phyloP scores from a whole-genome alignment of 2,113 vertebrate species.

The Mohoua ochrocephala region DNA sequence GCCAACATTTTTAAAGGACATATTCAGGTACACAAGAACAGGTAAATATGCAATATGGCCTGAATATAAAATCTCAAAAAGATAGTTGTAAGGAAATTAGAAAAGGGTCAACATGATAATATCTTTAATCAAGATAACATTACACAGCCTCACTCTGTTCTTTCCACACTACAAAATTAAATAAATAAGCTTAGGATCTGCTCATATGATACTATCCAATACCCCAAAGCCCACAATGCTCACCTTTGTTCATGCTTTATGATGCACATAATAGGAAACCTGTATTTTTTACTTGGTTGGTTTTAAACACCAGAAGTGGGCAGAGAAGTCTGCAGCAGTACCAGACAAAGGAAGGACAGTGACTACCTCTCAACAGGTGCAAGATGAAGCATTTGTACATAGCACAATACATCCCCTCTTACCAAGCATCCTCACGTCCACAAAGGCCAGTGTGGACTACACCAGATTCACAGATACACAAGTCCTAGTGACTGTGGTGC shows the following conservation, averaged over 20 bases:
- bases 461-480: background rate
- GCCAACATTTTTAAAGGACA: background rate
- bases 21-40: background rate
- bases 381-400: accelerated
- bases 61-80: background rate
- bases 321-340: background rate
- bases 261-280: background rate
- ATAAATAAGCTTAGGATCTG: background rate
- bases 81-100: background rate
- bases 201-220: background rate
- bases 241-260: background rate
- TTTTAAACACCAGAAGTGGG: background rate
- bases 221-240: background rate
- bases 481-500: background rate
- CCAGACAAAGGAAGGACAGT: background rate
- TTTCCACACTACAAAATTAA: background rate
- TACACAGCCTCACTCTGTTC: background rate
- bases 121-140: background rate
- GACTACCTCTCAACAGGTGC: background rate
- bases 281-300: background rate
- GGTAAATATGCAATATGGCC: background rate
- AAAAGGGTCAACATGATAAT: background rate
- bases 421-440: background rate
- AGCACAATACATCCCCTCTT: background rate
- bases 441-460: background rate